Base-by-base conservation (phyloP, 1,140 invertebrate genomes). In the Trichonephila clavata region DNA sequence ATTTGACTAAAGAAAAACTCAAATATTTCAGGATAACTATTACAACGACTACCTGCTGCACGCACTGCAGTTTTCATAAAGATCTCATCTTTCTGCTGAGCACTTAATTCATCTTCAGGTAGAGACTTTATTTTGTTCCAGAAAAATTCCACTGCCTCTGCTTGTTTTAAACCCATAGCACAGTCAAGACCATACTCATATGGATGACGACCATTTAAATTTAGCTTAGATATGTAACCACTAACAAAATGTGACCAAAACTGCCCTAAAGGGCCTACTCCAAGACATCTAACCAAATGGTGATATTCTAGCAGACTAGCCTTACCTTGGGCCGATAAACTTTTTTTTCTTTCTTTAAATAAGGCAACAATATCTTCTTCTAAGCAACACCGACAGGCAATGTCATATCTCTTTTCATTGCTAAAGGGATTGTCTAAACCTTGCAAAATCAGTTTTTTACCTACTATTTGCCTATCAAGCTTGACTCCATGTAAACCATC, bases 341-440 rank as follows among this genome's bases (percentile, higher is more conserved):
- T 68, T 68, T 68, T 68, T n/a, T n/a, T n/a, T 20, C 24, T n/a
- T n/a, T n/a, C 20, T 27, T n/a, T n/a, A 71, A 71, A 71, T n/a
- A 71, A 71, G n/a, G 68, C 68, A 71, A 71, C 6, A 6, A 71
- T 71, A n/a, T 83, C 80, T 39, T n/a, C n/a, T n/a, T 10, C 80
- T 50, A 83, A 43, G 32, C 80, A 83, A 43, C 32, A 83, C 43
- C 80, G 39, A 83, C 80, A 83, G 13, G 80, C 80, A 83, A 83
- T 21, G 18, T 39, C 1, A 43, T 83, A 83, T 7, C 20, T n/a
- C n/a, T n/a, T n/a, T n/a, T n/a, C n/a, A n/a, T n/a, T 27, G 21
- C 10, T 21, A 83, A 43, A 83, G 27, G 14, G 59, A 59, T 59
- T 59, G 14, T 14, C 59, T 59, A 14, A 59, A 59, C 14, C 59